Conservation (phyloP, 2,113 vertebrate genomes). For the Callaeas wilsoni region DNA sequence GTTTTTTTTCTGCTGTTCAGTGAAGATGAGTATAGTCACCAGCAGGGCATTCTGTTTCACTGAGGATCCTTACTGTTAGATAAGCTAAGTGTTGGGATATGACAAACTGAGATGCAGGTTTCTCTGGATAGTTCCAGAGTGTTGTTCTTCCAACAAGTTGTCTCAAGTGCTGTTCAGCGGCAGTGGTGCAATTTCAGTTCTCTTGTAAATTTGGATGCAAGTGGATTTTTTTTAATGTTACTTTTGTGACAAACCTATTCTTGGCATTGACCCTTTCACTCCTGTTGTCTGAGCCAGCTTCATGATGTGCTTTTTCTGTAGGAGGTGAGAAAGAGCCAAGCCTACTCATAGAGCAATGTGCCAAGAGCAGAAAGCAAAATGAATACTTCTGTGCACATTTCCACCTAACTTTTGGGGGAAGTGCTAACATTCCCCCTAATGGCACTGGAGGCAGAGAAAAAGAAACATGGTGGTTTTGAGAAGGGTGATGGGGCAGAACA, state of each 20-base stretch:
- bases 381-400: not conserved
- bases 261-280: slow-evolving; percentile 2
- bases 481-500: not conserved
- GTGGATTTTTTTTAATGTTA: not conserved
- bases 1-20: not conserved
- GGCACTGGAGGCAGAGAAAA: not conserved
- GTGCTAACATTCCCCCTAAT: not conserved
- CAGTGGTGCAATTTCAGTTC: not conserved
- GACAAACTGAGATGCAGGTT: not conserved
- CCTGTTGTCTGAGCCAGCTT: not conserved
- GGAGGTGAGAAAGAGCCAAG: not conserved
- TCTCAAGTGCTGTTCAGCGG: not conserved
- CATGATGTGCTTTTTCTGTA: not conserved
- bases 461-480: not conserved
- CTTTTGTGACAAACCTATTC: not conserved
- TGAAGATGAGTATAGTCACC: not conserved
- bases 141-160: not conserved
- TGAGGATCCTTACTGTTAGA: not conserved
- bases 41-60: not conserved
- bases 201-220: not conserved
- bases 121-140: not conserved
- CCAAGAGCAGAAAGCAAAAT: not conserved
- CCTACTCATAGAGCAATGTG: not conserved
- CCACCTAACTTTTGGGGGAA: not conserved
- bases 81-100: not conserved